Evolutionary conservation across 1,140 invertebrate species (phyloP).

Genomic region (Euborellia annulipes): DNA sequence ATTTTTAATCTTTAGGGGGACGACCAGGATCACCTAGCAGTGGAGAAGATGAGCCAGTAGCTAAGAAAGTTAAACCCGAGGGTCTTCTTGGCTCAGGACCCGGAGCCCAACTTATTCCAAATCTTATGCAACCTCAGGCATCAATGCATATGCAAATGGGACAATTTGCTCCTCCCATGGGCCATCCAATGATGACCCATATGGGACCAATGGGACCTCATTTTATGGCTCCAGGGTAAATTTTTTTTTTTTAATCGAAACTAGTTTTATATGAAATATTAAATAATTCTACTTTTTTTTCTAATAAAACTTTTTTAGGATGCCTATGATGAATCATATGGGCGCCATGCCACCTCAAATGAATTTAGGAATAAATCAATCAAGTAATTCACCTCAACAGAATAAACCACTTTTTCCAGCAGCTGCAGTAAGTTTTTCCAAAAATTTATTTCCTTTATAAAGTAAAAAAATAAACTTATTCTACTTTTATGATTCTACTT

Average conservation of each 20-base stretch:
- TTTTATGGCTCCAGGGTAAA: conserved; percentile 55
- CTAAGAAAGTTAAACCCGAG: conserved; percentile 51
- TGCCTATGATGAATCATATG: conserved; percentile 32
- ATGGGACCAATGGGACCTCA: conserved; percentile 46
- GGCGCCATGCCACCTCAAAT: conserved; percentile 29
- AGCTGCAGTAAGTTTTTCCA: conserved; percentile 31
- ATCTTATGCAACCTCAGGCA: conserved; percentile 28
- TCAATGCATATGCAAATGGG: conserved; percentile 35
- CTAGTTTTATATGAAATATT: too few relatives aligned
- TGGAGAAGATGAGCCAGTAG: conserved; percentile 53
- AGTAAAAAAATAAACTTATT: too few relatives aligned
- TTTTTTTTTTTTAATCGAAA: too few relatives aligned
- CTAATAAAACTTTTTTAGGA: conserved; percentile 22
- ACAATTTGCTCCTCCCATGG: conserved; percentile 33
- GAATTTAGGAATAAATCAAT: conserved; percentile 7
- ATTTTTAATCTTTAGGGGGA: conserved; percentile 25
- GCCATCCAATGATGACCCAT: conserved; percentile 50
- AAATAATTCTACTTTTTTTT: neutral
- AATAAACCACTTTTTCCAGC: conserved; percentile 57
- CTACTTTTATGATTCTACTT: conserved; percentile 8
- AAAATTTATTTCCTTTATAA: too few relatives aligned
- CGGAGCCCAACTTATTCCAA: conserved; percentile 21
- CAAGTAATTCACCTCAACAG: conserved; percentile 12
- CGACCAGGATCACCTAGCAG: conserved; percentile 35
- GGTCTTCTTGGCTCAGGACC: conserved; percentile 37